Base-by-base conservation (phyloP, 2,113 vertebrate genomes). In the Xiphophorus hellerii region DNA sequence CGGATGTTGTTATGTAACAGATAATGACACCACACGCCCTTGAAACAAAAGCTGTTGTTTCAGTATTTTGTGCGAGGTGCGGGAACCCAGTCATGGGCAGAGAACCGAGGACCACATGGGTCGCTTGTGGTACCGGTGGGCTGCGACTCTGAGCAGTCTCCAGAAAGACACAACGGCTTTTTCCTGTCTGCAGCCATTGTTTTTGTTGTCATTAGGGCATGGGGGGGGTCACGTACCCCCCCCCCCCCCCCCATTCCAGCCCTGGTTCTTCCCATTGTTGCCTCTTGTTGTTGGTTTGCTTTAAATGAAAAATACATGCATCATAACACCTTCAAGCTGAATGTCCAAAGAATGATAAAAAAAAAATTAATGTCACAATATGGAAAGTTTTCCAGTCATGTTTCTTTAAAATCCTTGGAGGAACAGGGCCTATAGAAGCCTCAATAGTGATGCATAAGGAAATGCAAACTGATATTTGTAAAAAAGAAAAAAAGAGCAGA, bases 1-100 rank as follows among this genome's bases (percentile, higher is more conserved):
- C 88, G 85, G 88, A 88, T 91, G 88, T 89, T 87, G 91, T 95
- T 94, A 94, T 93, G 92, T 94, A 94, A 95, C 91, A 69, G 76
- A 83, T 82, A 89, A 92, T 87, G 92, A 90, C 92, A 88, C 92
- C 91, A 84, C 91, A 92, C 92, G 93, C 92, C 92, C 93, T 94
- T 92, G 91, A 92, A 94, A 92, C 89, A 93, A 91, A 92, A 93
- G 91, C 89, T 87, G 73, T 74, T 81, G 85, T 85, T 90, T 89
- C 74, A 35, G 74, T 87, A 12, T 92, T 37, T 87, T 90, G 81
- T 69, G 61, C 42, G 84, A 28, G 65, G 35, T 54, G 73, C 76
- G 3, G 72, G 85, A 69, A 28, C 14, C 74, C 74, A 7, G 66
- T 13, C 77, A 4, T 33, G 82, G 63, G 64, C 67, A 39, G 20